Evolutionary conservation across 2,797 vertebrate species (phyloP), one percentile per base, ranked within the genome.

Genomic region (Paedocypris micromegethes): DNA sequence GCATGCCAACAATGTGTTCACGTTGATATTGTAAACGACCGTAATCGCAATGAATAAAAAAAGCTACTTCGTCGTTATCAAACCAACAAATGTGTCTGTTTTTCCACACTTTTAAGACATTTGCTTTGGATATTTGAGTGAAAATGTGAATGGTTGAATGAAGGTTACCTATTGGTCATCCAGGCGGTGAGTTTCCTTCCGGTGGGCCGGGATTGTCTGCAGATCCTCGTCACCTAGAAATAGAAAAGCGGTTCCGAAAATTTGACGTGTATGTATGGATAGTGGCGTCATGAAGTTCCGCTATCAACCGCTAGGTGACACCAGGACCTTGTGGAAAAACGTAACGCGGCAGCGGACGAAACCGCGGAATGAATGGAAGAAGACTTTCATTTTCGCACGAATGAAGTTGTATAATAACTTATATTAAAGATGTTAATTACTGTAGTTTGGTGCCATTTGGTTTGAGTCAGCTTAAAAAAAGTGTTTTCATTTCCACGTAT

Each of bases 41-140:
- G 92, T 93, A 91, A 90, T 89, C 89, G 88, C 85, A 83, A 90
- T 92, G 91, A 93, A 93, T 93, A 93, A 93, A 93, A 23, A 23
- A 92, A 87, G 87, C 63, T 77, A 71, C 79, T 78, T 79, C 74
- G 77, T 78, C 47, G 60, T 73, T 70, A 7, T 47, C 51, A 3
- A 42, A 4, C 39, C 23, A 52, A 1, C 38, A 3, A 23, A 23
- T 23, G 23, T 23, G 23, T 23, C 23, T 23, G 23, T 23, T 23
- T 23, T 23, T 23, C 23, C 23, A 39, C 52, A 2, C 9, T 53
- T 5, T 46, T 46, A 46, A 46, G 2, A 23, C 23, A 23, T 23
- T 23, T 23, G 23, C 23, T 23, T 23, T 23, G 23, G 23, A 23
- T 23, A 23, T 23, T 23, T 23, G 23, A 1, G 23, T 23, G 23